Evolutionary conservation across 2,113 vertebrate species (phyloP), one percentile per base, ranked within the genome.

Genomic region (Actinemys pallida): DNA sequence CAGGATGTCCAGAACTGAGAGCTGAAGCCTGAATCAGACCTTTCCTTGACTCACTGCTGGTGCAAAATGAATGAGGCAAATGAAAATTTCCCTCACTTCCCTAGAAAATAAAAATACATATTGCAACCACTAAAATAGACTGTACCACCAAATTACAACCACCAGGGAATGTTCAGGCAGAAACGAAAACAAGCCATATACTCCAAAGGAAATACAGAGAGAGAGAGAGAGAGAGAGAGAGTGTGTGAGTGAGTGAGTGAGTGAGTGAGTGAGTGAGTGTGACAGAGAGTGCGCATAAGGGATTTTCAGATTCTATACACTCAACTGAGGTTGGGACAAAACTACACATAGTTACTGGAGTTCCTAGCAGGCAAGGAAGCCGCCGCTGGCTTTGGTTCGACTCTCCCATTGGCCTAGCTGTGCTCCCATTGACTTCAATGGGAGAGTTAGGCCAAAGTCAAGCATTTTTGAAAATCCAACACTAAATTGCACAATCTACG

Each of bases 401-500:
- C 35, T n/a, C 47, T 87, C 47, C 54, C 85, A 13, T 83, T 90
- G 59, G 52, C 17, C 2, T 29, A 16, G 42, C 31, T 87, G 7
- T 35, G 6, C 56, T 93, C 42, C 19, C 31, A 84, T 69, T 85
- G 69, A 54, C 59, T n/a, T 42, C 78, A 27, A 80, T 50, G 47
- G 57, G 81, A 5, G 10, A 5, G 7, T 49, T 5, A 80, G 47
- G 14, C 27, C 78, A 50, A 42, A 49, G 14, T 13, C 16, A 50
- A 50, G 27, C 27, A 20, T 31, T 47, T 17, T 0, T 1, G 84
- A 59, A 90, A 87, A 81, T 20, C 11, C 17, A 2, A 0, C 53
- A 90, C 72, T 35, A 91, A 62, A 4, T 29, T 80, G 3, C 9
- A 9, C 2, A 3, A 53, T 35, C 22, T 0, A 0, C 45, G 6